Percentiles rank a stretch among this genome's conserved stretches.
Conservation (phyloP, 2,113 vertebrate species). For the Eubucco bourcierii region DNA sequence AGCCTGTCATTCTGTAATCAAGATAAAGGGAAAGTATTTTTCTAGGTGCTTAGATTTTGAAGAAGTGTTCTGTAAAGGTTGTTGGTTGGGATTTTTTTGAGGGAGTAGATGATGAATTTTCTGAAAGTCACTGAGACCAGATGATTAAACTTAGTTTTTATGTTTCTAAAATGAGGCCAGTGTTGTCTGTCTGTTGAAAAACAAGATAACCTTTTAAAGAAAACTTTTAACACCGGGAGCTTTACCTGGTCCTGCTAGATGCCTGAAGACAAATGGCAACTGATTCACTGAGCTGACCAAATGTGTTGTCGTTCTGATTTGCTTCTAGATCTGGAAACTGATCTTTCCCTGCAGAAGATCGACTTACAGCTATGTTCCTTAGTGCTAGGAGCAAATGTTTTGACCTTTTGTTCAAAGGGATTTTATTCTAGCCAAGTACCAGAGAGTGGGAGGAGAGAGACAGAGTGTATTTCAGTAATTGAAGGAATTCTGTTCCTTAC, state of each 20-base stretch:
- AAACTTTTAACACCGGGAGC: neutral
- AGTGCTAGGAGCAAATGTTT: neutral
- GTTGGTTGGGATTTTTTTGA: neutral
- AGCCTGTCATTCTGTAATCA: neutral
- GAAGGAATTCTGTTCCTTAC: neutral
- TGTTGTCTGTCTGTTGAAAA: neutral
- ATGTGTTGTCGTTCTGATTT: neutral
- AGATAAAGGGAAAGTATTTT: neutral
- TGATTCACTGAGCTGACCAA: neutral
- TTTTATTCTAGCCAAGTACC: neutral
- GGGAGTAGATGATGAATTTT: neutral
- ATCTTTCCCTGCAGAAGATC: neutral
- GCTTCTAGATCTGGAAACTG: neutral
- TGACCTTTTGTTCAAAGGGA: conserved; percentile 23
- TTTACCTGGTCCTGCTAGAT: neutral
- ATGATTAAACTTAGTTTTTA: neutral
- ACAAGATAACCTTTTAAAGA: neutral
- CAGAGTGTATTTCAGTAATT: neutral
- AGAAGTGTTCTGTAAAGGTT: neutral
- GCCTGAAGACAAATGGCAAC: accelerated
- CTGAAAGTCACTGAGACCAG: neutral
- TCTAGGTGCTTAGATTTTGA: neutral
- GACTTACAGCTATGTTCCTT: neutral
- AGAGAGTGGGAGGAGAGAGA: neutral
- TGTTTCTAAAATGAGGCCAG: neutral